Evolutionary conservation across 2,113 vertebrate genomes (phyloP).

Genomic region (Chaetodon auriga): DNA sequence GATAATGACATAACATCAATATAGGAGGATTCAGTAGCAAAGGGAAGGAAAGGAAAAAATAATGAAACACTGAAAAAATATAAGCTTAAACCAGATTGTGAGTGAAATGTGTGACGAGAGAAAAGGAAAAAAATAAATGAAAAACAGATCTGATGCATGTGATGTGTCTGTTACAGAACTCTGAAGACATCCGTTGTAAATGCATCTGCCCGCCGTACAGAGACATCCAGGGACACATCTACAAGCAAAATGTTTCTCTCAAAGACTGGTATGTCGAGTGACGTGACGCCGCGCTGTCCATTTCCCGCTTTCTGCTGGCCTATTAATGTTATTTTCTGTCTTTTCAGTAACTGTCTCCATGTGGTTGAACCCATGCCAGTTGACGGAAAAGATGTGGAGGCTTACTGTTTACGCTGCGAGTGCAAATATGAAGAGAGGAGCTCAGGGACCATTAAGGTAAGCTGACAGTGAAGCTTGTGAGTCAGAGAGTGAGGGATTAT

Average conservation of each 20-base stretch:
- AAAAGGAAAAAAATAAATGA: neutral
- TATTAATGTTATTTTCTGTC: neutral
- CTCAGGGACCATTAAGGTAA: slow-evolving; percentile 96
- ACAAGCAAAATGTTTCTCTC: slow-evolving; percentile 96
- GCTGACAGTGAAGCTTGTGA: neutral
- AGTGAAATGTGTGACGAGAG: neutral
- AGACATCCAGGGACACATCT: slow-evolving; percentile 92
- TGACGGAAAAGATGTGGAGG: slow-evolving; percentile 94
- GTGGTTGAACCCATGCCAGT: slow-evolving; percentile 98
- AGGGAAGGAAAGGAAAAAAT: too few relatives aligned
- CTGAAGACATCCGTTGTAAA: slow-evolving; percentile 95
- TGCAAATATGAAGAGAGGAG: slow-evolving; percentile 99
- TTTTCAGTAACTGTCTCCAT: slow-evolving; percentile 92
- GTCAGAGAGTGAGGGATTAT: neutral
- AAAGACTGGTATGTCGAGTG: slow-evolving; percentile 94
- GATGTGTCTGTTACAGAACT: slow-evolving; percentile 85
- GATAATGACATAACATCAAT: too few relatives aligned
- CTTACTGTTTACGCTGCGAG: slow-evolving; percentile 97
- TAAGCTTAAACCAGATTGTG: too few relatives aligned
- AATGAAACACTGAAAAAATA: too few relatives aligned
- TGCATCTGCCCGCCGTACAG: slow-evolving; percentile 99
- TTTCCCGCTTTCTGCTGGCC: neutral
- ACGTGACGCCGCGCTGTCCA: too few relatives aligned
- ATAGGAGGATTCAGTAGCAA: too few relatives aligned
- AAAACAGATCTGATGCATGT: neutral